Percentiles rank a stretch among this genome's conserved stretches.
Conservation (phyloP, 2,888 invertebrate species). For the Mechanitis mazaeus region DNA sequence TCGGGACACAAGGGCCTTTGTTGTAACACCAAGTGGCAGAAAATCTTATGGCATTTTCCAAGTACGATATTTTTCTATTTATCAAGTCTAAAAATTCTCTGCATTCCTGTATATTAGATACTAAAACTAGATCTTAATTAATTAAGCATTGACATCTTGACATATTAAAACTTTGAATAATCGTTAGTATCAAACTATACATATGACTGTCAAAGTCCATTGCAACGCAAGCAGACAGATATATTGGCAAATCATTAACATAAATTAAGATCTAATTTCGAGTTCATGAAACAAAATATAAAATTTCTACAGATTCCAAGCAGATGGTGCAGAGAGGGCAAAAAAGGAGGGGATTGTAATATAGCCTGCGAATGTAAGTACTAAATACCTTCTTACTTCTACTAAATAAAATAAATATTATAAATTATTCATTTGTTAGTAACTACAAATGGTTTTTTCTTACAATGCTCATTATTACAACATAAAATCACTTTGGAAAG, state of each 20-base stretch:
- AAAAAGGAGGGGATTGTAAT: constrained; percentile 63
- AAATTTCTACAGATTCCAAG: constrained; percentile 52
- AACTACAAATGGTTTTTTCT: too few species aligned
- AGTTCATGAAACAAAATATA: neutral
- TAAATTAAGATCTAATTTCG: constrained; percentile 1
- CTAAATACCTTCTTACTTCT: too few species aligned
- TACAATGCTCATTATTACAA: too few species aligned
- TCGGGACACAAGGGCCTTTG: constrained; percentile 48
- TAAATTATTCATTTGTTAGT: neutral
- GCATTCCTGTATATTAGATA: neutral
- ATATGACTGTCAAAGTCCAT: too few species aligned
- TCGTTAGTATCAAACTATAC: too few species aligned
- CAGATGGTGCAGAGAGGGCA: constrained; percentile 62
- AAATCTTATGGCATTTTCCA: constrained; percentile 65
- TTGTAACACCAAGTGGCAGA: constrained; percentile 50
- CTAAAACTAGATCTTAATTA: neutral
- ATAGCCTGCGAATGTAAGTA: constrained; percentile 64
- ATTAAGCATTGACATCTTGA: neutral
- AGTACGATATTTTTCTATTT: constrained; percentile 35
- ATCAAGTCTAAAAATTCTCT: neutral
- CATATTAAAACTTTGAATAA: too few species aligned
- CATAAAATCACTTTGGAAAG: too few species aligned
- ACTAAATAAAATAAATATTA: neutral
- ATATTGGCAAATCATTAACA: neutral
- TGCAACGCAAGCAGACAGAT: too few species aligned